Evolutionary conservation across 2,113 vertebrate species (phyloP), one percentile per base, ranked within the genome.

Genomic region (Sceloporus tristichus): DNA sequence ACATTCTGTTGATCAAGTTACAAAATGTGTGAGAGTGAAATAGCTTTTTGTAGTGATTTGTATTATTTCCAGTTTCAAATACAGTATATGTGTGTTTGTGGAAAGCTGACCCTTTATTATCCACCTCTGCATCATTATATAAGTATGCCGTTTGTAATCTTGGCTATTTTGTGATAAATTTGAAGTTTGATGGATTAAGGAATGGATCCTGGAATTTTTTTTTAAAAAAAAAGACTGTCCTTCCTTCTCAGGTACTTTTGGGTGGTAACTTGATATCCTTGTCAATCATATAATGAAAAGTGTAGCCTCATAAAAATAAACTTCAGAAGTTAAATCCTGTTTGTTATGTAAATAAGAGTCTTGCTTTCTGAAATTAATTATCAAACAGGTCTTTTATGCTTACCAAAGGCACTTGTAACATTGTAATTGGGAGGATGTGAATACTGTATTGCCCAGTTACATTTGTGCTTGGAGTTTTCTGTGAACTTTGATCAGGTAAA

Each of bases 401-500:
- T 29, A 10, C 56, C 34, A 27, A 38, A 68, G 34, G 21, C 27
- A 3, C 18, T 42, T 85, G 25, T 56, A 54, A 56, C 19, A 11
- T 71, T 65, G 19, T 81, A 9, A n/a, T 56, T 79, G 11, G 21
- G 56, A 34, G n/a, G 34, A 34, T 18, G 21, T 13, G 40, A 18
- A 54, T 34, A 38, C 34, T 74, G 21, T 56, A 5, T 70, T 18
- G 87, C 25, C 56, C 71, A 87, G 1, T 53, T 78, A 78, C 73
- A 23, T 82, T 87, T 84, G 78, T 21, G 90, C 81, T 71, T 27
- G 48, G 0, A 85, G 29, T 10, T 92, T 85, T 0, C 62, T 0
- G 34, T 94, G 92, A 91, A 92, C 93, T 95, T 94, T 91, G 75
- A n/a, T 79, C 86, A 53, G 5, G 88, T 84, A 92, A 93, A 91